Evolutionary conservation across 1,140 invertebrate genomes (phyloP).

Genomic region (Galendromus occidentalis): DNA sequence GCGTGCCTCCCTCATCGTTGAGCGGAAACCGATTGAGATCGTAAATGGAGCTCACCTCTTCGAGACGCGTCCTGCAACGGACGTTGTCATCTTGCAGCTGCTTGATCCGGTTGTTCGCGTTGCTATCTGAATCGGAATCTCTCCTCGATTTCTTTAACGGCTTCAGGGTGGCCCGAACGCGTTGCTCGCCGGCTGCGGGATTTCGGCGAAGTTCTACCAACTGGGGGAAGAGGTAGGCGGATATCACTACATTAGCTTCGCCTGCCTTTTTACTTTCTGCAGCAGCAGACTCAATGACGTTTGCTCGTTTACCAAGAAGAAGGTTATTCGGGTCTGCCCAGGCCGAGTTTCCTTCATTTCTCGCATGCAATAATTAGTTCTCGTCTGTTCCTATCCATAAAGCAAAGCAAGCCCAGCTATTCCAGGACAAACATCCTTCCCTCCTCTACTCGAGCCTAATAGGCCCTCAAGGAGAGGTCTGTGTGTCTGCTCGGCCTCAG

Average conservation of each 20-base stretch:
- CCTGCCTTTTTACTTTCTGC: no score
- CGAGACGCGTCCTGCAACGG: slow-evolving; percentile 26
- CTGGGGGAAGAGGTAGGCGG: slow-evolving; percentile 29
- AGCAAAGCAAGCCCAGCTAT: no score
- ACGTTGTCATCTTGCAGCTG: slow-evolving; percentile 29
- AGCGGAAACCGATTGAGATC: background rate
- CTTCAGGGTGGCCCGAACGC: slow-evolving; percentile 35
- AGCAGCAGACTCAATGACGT: no score
- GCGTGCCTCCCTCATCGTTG: background rate
- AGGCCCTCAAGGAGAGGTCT: no score
- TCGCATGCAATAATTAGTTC: no score
- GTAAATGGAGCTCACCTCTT: slow-evolving; percentile 21
- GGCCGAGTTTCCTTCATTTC: no score
- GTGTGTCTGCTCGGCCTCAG: no score
- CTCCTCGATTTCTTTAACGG: slow-evolving; percentile 26
- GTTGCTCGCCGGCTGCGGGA: slow-evolving; percentile 57
- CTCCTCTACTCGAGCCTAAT: no score
- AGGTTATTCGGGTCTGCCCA: no score
- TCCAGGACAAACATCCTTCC: no score
- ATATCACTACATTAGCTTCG: background rate
- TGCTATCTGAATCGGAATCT: slow-evolving; percentile 21
- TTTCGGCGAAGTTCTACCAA: slow-evolving; percentile 68
- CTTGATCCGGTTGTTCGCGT: slow-evolving; percentile 27
- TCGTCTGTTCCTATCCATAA: no score
- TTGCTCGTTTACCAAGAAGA: no score